These are phyloP conservation scores for Rhagoletis pomonella DNA, from an alignment of 1,140 invertebrate species.

Conservation along the genomic window DNA sequence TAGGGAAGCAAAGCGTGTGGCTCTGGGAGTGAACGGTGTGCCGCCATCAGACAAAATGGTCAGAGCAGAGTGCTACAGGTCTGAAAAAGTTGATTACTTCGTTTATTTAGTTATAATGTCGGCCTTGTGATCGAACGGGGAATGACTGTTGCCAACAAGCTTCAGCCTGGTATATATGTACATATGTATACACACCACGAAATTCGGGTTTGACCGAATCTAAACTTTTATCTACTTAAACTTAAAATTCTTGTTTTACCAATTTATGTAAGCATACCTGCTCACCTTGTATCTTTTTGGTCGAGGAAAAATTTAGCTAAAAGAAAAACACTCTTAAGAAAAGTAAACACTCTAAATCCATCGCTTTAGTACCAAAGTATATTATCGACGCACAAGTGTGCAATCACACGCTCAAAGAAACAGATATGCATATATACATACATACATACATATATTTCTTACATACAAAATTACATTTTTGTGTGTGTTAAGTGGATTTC, in stretches of 20 bases:
- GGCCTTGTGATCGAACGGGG: too few species aligned
- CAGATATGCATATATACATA: not conserved
- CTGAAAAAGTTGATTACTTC: too few species aligned
- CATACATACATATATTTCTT: not conserved
- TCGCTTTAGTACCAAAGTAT: not conserved
- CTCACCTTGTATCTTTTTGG: not conserved
- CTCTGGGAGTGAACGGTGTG: too few species aligned
- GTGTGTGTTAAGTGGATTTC: not conserved
- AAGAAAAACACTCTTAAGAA: not conserved
- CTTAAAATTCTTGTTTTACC: not conserved
- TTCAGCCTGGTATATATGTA: too few species aligned
- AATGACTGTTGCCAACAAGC: too few species aligned
- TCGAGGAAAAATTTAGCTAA: not conserved
- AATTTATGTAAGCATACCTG: not conserved
- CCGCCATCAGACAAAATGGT: too few species aligned
- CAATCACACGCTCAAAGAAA: not conserved
- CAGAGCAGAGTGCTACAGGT: too few species aligned
- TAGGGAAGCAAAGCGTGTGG: too few species aligned
- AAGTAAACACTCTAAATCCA: slow-evolving; percentile 10
- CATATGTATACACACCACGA: too few species aligned
- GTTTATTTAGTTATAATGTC: too few species aligned
- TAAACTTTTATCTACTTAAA: too few species aligned
- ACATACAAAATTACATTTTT: not conserved
- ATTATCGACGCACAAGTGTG: not conserved
- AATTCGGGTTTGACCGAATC: too few species aligned